These are phyloP conservation scores for Acanthisitta chloris DNA, from an alignment of 2,113 vertebrate genomes.

Conservation along the genomic window DNA sequence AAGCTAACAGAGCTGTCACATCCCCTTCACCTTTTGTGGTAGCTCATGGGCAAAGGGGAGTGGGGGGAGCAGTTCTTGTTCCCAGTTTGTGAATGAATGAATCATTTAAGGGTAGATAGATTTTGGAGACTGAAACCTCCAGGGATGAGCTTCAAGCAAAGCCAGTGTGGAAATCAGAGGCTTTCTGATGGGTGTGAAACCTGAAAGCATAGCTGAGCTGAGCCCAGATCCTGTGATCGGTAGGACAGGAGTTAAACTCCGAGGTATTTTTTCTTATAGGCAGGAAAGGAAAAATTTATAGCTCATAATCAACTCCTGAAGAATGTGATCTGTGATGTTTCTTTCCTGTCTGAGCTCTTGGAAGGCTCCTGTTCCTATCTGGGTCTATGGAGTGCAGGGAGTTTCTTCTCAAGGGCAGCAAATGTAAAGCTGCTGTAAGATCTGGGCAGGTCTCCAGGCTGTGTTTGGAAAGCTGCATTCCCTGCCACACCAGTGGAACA, in stretches of 20 bases:
- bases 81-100: not conserved
- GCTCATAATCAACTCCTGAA: not conserved
- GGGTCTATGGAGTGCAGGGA: not conserved
- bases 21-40: not conserved
- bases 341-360: constrained; percentile 37
- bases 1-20: not conserved
- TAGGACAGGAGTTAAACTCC: not conserved
- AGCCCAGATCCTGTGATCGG: not conserved
- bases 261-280: not conserved
- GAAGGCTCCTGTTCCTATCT: constrained; percentile 11
- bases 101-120: not conserved
- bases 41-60: not conserved
- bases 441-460: not conserved
- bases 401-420: constrained; percentile 55
- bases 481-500: not conserved
- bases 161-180: not conserved
- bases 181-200: not conserved
- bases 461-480: constrained; percentile 10
- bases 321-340: not conserved
- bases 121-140: not conserved
- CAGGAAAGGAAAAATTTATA: not conserved
- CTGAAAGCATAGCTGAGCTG: not conserved
- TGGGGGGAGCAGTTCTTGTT: not conserved
- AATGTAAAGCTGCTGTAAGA: constrained; percentile 34
- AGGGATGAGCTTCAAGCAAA: not conserved